phyloP scores from a whole-genome alignment of 2,888 invertebrate species.

The Leptopterna dolabrata region DNA sequence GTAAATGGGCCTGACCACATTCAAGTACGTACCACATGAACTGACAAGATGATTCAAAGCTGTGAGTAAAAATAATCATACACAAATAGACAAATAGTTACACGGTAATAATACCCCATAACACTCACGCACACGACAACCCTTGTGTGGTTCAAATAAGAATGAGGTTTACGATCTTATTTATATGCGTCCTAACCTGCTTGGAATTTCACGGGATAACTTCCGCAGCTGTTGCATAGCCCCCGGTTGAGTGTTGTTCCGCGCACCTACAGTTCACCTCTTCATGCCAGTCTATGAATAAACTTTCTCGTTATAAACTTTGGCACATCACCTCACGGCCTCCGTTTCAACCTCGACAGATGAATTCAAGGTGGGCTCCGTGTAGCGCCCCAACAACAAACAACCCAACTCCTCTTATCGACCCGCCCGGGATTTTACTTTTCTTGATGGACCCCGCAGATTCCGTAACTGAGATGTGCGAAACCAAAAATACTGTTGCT shows the following conservation, averaged over 20 bases:
- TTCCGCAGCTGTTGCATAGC: neutral
- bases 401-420: neutral
- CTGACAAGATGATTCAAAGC: too few species aligned
- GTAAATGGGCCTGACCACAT: too few species aligned
- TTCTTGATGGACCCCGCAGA: too few species aligned
- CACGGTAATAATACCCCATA: too few species aligned
- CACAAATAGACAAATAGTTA: too few species aligned
- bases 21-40: too few species aligned
- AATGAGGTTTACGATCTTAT: too few species aligned
- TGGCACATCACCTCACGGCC: slow-evolving; percentile 24
- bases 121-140: too few species aligned
- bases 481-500: too few species aligned
- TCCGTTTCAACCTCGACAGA: neutral
- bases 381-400: neutral
- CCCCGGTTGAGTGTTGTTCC: neutral
- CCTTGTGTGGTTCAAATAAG: too few species aligned
- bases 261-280: neutral
- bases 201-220: neutral
- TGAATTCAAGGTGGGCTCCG: slow-evolving; percentile 32
- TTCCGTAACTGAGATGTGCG: too few species aligned
- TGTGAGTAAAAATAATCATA: too few species aligned
- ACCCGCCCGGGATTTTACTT: neutral
- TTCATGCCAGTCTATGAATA: slow-evolving; percentile 12
- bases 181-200: neutral
- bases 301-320: slow-evolving; percentile 38